Evolutionary conservation across 1,140 invertebrate genomes (phyloP), one percentile per base, ranked within the genome.

Genomic region (Drosophila navojoa): DNA sequence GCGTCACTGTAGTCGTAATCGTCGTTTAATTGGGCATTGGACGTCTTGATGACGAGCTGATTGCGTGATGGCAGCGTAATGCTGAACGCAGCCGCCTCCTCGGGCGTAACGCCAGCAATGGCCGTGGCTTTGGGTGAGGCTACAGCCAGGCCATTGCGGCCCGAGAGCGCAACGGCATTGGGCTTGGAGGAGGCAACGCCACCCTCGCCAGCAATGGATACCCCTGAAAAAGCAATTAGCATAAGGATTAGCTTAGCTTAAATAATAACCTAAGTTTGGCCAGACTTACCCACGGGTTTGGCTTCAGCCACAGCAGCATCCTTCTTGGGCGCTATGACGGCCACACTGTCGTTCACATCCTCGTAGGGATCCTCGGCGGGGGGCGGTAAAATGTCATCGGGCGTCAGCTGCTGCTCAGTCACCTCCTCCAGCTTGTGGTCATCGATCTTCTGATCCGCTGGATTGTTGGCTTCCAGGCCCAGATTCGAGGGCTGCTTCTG

Each of bases 181-280:
- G 95, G 95, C 79, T 95, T 94, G 11, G 95, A 94, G 1, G 94
- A 94, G 22, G 95, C 95, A 15, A 96, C 93, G 10, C 95, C 95
- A 11, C 94, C 94, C 52, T 93, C 93, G n/a, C 94, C 94, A n/a
- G 93, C 92, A 22, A 94, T 93, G 3, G 94, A 94, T 3, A 94
- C 81, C 81, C 94, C 94, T 94, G 6, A 7, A 9, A 4, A 0
- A 32, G 25, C 9, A 5, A 49, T 25, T 25, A 13, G 47, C 4
- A 49, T 25, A 9, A 32, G 22, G 5, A n/a, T 42, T n/a, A 7
- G 35, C 19, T 38, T 19, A 40, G 19, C 38, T 29, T 15, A 11
- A 6, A 1, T 15, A 29, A 29, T n/a, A 10, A 16, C 3, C 6
- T 35, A 38, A 11, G 11, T 5, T 9, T 6, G 11, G 27, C 0